These are phyloP conservation scores for Drosophila sturtevanti DNA, from an alignment of 1,140 invertebrate species.

Conservation along the genomic window DNA sequence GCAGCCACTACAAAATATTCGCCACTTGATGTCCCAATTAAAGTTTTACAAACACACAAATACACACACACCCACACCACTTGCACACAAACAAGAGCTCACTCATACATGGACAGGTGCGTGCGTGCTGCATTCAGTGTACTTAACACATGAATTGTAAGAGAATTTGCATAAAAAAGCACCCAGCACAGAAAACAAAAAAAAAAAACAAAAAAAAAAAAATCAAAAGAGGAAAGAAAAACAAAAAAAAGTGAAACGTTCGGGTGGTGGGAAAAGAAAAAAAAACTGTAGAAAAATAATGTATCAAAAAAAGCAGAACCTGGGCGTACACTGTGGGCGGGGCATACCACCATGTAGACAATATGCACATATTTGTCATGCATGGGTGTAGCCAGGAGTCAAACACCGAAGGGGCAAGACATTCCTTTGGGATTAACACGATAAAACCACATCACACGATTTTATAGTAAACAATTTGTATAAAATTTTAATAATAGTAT, in stretches of 20 bases:
- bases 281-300: not conserved
- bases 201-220: constrained; percentile 8
- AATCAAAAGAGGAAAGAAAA: too few species aligned
- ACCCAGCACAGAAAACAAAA: constrained; percentile 22
- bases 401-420: not conserved
- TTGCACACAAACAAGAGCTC: constrained; percentile 5
- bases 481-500: too few species aligned
- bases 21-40: constrained; percentile 77
- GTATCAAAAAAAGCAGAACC: not conserved
- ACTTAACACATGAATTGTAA: constrained; percentile 72
- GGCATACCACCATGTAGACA: not conserved
- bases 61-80: constrained; percentile 21
- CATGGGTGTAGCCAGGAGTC: not conserved
- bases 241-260: not conserved
- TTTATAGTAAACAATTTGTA: too few species aligned
- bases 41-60: constrained; percentile 62
- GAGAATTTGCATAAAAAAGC: constrained; percentile 65
- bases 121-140: constrained; percentile 59
- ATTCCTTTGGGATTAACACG: not conserved
- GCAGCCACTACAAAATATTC: constrained; percentile 37
- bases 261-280: not conserved
- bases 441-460: too few species aligned
- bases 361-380: constrained; percentile 3
- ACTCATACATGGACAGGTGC: constrained; percentile 50
- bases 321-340: not conserved